Conservation (phyloP, 2,113 vertebrate species). For the Gasterosteus nipponicus region DNA sequence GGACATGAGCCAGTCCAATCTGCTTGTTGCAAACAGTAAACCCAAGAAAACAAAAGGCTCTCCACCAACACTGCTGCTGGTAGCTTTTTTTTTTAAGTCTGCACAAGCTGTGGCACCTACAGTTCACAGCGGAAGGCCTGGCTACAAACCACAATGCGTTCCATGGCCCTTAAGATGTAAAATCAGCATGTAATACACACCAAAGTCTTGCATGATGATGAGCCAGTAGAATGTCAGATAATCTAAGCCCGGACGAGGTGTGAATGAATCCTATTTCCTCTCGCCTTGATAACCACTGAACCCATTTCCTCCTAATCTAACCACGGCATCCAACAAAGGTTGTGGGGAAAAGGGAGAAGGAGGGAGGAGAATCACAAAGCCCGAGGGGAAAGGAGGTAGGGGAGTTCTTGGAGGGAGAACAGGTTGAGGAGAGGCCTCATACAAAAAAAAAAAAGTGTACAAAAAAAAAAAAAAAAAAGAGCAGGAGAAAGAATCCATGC, state of each 20-base stretch:
- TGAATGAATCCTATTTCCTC: slow-evolving; percentile 81
- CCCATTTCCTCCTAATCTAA: slow-evolving; percentile 79
- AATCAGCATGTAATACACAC: slow-evolving; percentile 45
- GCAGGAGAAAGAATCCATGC: slow-evolving; percentile 69
- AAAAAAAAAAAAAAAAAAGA: slow-evolving; percentile 40
- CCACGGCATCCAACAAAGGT: slow-evolving; percentile 69
- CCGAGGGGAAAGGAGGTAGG: neutral
- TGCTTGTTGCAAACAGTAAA: slow-evolving; percentile 61
- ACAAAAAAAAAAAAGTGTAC: slow-evolving; percentile 29
- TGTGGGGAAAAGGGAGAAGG: slow-evolving; percentile 25
- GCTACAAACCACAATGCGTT: slow-evolving; percentile 35
- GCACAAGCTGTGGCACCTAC: slow-evolving; percentile 20
- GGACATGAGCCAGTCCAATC: slow-evolving; percentile 73
- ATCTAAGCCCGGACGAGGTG: slow-evolving; percentile 62
- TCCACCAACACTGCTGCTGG: slow-evolving; percentile 14
- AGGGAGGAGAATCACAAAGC: slow-evolving; percentile 24
- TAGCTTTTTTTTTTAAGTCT: neutral
- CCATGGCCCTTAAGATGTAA: slow-evolving; percentile 42
- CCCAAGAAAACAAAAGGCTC: slow-evolving; percentile 48
- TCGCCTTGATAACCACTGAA: slow-evolving; percentile 72
- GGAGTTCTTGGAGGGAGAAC: slow-evolving; percentile 27
- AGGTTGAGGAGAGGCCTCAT: slow-evolving; percentile 46
- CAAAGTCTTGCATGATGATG: slow-evolving; percentile 53
- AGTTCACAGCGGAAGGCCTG: slow-evolving; percentile 15
- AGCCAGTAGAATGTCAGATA: slow-evolving; percentile 56